Percentiles rank a stretch among this genome's conserved stretches.
Conservation (phyloP, 2,888 invertebrate genomes). For the Hemithea aestivaria region DNA sequence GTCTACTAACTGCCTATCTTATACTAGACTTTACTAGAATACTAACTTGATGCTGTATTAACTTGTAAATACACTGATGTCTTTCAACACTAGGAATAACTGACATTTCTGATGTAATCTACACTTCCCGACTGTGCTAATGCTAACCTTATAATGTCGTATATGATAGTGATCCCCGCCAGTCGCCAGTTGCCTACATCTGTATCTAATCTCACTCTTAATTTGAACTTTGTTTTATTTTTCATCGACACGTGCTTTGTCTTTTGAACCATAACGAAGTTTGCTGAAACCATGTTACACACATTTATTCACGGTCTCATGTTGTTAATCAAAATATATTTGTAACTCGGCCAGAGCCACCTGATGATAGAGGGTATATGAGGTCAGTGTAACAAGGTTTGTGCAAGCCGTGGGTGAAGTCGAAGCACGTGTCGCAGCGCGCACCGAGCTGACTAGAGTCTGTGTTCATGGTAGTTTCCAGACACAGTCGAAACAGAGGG, state of each 20-base stretch:
- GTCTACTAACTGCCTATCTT: too few species aligned
- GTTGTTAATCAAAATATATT: too few species aligned
- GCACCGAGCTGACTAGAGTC: conserved; percentile 53
- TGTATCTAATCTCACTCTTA: conserved; percentile 26
- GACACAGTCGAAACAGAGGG: conserved; percentile 94
- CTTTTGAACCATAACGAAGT: conserved; percentile 10
- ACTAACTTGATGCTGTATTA: conserved; percentile 26
- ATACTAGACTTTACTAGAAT: too few species aligned
- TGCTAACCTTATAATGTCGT: conserved; percentile 28
- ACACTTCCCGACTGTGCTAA: conserved; percentile 31
- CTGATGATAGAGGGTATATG: too few species aligned
- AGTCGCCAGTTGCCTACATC: conserved; percentile 9
- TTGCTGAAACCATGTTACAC: conserved; percentile 11
- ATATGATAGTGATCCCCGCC: conserved; percentile 18
- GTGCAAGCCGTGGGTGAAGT: conserved; percentile 5
- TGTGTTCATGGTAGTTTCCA: conserved; percentile 85
- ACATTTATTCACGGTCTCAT: too few species aligned
- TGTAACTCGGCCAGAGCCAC: too few species aligned
- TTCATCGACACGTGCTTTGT: conserved; percentile 25
- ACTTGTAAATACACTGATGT: conserved; percentile 47
- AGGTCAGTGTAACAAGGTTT: too few species aligned
- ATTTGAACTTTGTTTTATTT: conserved; percentile 23
- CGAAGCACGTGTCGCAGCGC: conserved; percentile 28
- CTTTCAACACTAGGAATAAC: conserved; percentile 26
- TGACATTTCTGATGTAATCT: conserved; percentile 30